Conservation (phyloP, 2,113 vertebrate genomes). For the Thermophis baileyi region DNA sequence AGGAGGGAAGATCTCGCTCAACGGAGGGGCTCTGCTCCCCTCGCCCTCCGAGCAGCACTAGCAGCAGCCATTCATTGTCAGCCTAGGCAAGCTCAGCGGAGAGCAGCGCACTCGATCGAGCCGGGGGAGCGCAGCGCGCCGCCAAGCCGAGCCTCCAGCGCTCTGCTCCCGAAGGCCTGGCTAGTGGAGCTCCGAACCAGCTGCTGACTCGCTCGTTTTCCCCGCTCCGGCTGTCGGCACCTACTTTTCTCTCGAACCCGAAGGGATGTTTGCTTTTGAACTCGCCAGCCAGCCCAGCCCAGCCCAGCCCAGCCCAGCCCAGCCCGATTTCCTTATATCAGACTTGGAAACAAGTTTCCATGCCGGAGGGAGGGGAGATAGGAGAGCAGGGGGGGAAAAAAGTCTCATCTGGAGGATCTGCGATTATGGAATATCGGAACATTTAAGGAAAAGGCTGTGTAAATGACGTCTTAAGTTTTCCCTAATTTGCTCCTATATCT, state of each 20-base stretch:
- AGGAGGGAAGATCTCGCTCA: conserved; percentile 46
- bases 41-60: conserved; percentile 56
- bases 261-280: not conserved
- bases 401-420: not conserved
- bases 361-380: not conserved
- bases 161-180: conserved; percentile 24
- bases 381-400: not conserved
- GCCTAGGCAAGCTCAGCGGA: conserved; percentile 71
- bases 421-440: not conserved
- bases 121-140: not conserved
- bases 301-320: not conserved
- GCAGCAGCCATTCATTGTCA: conserved; percentile 81
- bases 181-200: conserved; percentile 49
- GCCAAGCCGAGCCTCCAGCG: not conserved
- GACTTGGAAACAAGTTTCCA: not conserved
- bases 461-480: not conserved
- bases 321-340: not conserved
- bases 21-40: conserved; percentile 41
- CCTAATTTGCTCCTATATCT: not conserved
- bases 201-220: not conserved
- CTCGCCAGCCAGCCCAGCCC: not conserved
- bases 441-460: not conserved
- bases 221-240: not conserved
- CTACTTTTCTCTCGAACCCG: not conserved
- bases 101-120: conserved; percentile 72